A percentile compares a stretch with the other conserved stretches of the same genome.
phyloP scores from a whole-genome alignment of 2,888 invertebrate genomes.

The Cyrtodaria siliqua region DNA sequence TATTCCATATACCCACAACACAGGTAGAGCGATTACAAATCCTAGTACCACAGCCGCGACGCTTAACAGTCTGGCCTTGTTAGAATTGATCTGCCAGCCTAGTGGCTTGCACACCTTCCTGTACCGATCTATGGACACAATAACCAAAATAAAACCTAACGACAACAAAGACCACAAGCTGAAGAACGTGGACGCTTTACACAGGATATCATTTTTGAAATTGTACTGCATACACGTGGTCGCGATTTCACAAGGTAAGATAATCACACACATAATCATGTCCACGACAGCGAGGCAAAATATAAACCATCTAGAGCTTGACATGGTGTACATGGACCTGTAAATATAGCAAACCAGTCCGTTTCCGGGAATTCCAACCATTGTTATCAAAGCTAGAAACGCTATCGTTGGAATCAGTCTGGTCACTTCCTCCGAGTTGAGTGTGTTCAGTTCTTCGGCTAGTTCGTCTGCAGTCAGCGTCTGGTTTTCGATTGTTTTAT shows the following conservation, averaged over 20 bases:
- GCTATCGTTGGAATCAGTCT: conserved; percentile 58
- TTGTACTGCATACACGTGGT: conserved; percentile 60
- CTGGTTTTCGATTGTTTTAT: not conserved
- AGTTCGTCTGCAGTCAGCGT: not conserved
- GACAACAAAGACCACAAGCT: conserved; percentile 54
- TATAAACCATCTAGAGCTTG: conserved; percentile 67
- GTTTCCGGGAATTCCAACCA: conserved; percentile 66
- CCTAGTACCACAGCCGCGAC: conserved; percentile 37
- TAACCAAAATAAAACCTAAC: conserved; percentile 52
- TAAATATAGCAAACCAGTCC: conserved; percentile 67
- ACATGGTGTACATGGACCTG: conserved; percentile 52
- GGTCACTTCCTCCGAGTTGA: conserved; percentile 57
- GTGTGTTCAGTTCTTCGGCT: conserved; percentile 29
- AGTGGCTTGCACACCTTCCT: conserved; percentile 72
- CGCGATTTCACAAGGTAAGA: conserved; percentile 62
- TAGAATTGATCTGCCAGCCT: conserved; percentile 68
- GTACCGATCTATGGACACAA: conserved; percentile 71
- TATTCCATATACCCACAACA: conserved; percentile 44
- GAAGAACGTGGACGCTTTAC: conserved; percentile 53
- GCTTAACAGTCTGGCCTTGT: conserved; percentile 56
- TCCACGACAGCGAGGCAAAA: conserved; percentile 65
- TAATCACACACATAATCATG: conserved; percentile 59
- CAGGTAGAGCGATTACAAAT: conserved; percentile 50
- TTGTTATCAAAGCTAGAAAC: conserved; percentile 46
- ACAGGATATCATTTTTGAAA: conserved; percentile 46